Conservation (phyloP, 2,888 invertebrate species). For the Petrophora chlorosata region DNA sequence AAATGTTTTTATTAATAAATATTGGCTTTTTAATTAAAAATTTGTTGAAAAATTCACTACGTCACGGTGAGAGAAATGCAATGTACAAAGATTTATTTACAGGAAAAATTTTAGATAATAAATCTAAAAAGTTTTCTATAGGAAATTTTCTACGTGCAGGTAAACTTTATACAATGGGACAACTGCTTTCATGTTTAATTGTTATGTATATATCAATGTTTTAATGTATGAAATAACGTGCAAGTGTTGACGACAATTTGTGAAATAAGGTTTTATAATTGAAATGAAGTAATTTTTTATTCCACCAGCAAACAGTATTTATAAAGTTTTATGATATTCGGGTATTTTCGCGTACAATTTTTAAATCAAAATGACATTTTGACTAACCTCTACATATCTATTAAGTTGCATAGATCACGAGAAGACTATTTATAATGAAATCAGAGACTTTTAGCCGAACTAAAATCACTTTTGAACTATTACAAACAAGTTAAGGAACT, state of each 20-base stretch:
- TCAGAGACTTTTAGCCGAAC: too few relatives aligned
- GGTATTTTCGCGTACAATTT: too few relatives aligned
- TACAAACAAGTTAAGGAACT: too few relatives aligned
- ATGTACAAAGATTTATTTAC: slow-evolving; percentile 21
- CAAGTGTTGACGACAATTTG: slow-evolving; percentile 15
- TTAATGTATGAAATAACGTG: slow-evolving; percentile 8
- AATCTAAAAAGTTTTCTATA: neutral
- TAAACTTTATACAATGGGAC: slow-evolving; percentile 55
- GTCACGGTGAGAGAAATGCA: neutral
- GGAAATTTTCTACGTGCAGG: slow-evolving; percentile 2
- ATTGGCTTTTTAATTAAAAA: neutral
- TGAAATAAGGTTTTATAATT: slow-evolving; percentile 5
- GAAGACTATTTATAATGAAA: too few relatives aligned
- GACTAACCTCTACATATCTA: too few relatives aligned
- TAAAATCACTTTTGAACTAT: too few relatives aligned
- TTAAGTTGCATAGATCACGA: too few relatives aligned
- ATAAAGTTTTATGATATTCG: too few relatives aligned
- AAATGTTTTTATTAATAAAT: neutral
- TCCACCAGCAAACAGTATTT: too few relatives aligned
- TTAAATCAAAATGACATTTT: too few relatives aligned
- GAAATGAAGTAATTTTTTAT: slow-evolving; percentile 1
- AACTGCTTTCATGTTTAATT: slow-evolving; percentile 11
- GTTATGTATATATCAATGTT: neutral
- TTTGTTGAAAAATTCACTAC: too few relatives aligned
- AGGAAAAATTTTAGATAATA: slow-evolving; percentile 1